Base-by-base conservation (phyloP, 2,797 vertebrate species). In the Euthynnus affinis region DNA sequence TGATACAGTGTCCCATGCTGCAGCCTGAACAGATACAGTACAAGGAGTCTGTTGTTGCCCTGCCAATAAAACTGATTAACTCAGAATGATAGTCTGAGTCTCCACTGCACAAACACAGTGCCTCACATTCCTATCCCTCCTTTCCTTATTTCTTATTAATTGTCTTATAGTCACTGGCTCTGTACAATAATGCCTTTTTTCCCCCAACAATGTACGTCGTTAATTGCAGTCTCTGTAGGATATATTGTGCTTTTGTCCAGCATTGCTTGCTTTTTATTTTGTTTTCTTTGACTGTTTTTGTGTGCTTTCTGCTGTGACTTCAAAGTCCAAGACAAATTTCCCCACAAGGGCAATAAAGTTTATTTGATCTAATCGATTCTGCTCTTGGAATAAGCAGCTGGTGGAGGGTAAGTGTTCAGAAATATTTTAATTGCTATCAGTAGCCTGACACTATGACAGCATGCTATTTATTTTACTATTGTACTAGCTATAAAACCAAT, bases 11-110 rank as follows among this genome's bases (percentile, higher is more conserved):
- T 75, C 68, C 58, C 78, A 62, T 25, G 57, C 52, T 63, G 75
- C 80, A 76, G 75, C 32, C 34, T 59, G 52, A 78, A 52, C 27
- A 64, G 69, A 82, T 34, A 82, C 27, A 29, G 27, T 29, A 29
- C 66, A 73, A 63, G 13, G 48, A 73, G 34, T 57, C 64, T 60
- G 65, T 71, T 76, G 72, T 71, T 87, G 63, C 78, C 68, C 71
- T 87, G 86, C 80, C 85, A 85, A 83, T 89, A 86, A 79, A 90
- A 82, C 75, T 69, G 81, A 90, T 90, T 83, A 86, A 85, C 61
- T 87, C 74, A 71, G 81, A 87, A 74, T 74, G 78, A 89, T 73
- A 14, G 83, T 53, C 66, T 59, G 44, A 3, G 60, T 73, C 74
- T 82, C 40, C 34, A 25, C 34, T 53, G 63, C 62, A 72, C 59